Conservation (phyloP, 2,797 vertebrate species). For the Eurystomus glaucurus region DNA sequence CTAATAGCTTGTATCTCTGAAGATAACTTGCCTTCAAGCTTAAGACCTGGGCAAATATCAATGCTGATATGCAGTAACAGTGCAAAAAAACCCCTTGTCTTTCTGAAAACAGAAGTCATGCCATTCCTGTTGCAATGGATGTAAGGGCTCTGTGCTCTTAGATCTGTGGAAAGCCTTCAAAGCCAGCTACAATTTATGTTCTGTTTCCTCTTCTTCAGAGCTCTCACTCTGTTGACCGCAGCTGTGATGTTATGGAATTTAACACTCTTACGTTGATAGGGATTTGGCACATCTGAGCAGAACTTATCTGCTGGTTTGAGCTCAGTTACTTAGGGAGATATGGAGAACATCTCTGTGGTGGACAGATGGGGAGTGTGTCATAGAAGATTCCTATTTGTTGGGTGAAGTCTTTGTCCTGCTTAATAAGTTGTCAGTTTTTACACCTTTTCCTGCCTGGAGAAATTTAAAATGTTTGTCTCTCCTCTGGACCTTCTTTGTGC, state of each 20-base stretch:
- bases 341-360: neutral
- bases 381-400: neutral
- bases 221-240: neutral
- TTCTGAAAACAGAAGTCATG: neutral
- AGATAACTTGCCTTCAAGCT: neutral
- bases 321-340: neutral
- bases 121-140: neutral
- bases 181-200: neutral
- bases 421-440: neutral
- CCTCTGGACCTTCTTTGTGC: neutral
- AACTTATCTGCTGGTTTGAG: neutral
- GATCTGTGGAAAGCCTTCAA: neutral
- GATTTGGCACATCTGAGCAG: neutral
- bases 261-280: neutral
- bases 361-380: neutral
- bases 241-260: neutral
- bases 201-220: neutral
- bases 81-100: fast-evolving
- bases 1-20: neutral
- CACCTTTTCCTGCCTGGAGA: neutral
- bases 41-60: neutral
- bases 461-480: neutral
- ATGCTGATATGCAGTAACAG: neutral
- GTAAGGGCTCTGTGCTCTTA: neutral
- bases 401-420: neutral